Percentiles rank a stretch among this genome's conserved stretches.
These are phyloP conservation scores for Cheilosia impressa DNA, from an alignment of 2,888 invertebrate species.

Conservation along the genomic window DNA sequence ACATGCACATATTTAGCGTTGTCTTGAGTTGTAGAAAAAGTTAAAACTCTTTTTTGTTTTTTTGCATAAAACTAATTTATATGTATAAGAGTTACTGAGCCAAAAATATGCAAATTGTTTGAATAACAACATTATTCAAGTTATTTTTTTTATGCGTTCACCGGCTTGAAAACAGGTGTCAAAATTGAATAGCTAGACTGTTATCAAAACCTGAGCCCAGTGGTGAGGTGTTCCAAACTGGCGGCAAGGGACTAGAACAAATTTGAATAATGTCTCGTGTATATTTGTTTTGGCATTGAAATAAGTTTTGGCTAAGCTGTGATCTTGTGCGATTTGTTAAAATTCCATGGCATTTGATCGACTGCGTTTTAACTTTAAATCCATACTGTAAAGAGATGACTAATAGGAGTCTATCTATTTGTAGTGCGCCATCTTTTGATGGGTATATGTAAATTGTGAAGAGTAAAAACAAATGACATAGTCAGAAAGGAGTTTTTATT, in stretches of 20 bases:
- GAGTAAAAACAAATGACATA: too few relatives aligned
- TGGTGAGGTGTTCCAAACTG: background rate
- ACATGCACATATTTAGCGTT: background rate
- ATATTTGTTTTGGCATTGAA: slow-evolving; percentile 10
- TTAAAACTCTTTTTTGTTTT: background rate
- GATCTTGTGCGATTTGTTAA: background rate
- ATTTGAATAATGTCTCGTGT: slow-evolving; percentile 12
- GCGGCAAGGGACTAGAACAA: background rate
- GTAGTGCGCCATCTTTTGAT: too few relatives aligned
- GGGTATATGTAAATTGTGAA: too few relatives aligned
- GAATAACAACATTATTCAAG: slow-evolving; percentile 35
- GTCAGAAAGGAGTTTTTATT: too few relatives aligned
- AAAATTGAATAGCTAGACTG: slow-evolving; percentile 38
- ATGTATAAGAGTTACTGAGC: slow-evolving; percentile 41
- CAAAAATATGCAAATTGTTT: slow-evolving; percentile 39
- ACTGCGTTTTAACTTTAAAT: too few relatives aligned
- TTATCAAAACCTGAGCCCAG: background rate
- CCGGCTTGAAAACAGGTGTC: slow-evolving; percentile 58
- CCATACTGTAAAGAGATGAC: too few relatives aligned
- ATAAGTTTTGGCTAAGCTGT: slow-evolving; percentile 19
- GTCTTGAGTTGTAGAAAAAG: background rate
- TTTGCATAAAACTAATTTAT: slow-evolving; percentile 36
- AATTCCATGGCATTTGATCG: too few relatives aligned
- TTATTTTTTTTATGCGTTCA: slow-evolving; percentile 45
- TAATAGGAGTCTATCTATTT: too few relatives aligned